Evolutionary conservation across 2,797 vertebrate genomes (phyloP), one percentile per base, ranked within the genome.

Genomic region (Microctenopoma stevenorrisi): DNA sequence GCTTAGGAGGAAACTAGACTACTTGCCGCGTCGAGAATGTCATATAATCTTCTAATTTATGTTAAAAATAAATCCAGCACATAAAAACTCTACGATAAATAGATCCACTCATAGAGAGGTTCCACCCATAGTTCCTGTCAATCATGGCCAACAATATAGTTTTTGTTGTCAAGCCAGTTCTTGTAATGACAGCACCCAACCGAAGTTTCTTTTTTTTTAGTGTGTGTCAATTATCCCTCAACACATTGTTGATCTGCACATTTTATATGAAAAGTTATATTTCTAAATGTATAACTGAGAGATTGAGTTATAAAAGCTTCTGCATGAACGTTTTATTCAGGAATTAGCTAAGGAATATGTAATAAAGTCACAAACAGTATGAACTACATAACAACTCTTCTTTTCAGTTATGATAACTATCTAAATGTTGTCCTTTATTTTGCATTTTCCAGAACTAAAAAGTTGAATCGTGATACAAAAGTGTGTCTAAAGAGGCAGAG

Each of bases 401-500:
- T 25, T 12, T 25, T 7, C 12, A 14, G 53, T 35, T 28, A 6
- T 3, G 28, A 33, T 5, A 13, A 37, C 37, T 37, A 30, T 5
- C 30, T 79, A 7, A 68, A 11, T 5, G 35, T 11, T 56, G 15
- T 64, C 7, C 16, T 49, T 47, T 10, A 56, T 16, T 54, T 12
- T 69, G 4, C 65, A 3, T 67, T 76, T 83, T 74, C 7, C 16
- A 93, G 93, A 60, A 57, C 60, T 68, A 69, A 71, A 0, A 68
- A 49, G 9, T 2, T 80, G 46, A 81, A 81, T 25, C 79, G 71
- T 6, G 72, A 91, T 51, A 62, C 28, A 22, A 91, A 62, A 30
- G 30, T 48, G 30, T 95, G 94, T 53, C 52, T 93, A 52, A 73
- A 9, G 62, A 82, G 63, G 65, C 83, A 50, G 66, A 85, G 68